Evolutionary conservation across 2,797 vertebrate genomes (phyloP), one percentile per base, ranked within the genome.

Genomic region (Gila robusta): DNA sequence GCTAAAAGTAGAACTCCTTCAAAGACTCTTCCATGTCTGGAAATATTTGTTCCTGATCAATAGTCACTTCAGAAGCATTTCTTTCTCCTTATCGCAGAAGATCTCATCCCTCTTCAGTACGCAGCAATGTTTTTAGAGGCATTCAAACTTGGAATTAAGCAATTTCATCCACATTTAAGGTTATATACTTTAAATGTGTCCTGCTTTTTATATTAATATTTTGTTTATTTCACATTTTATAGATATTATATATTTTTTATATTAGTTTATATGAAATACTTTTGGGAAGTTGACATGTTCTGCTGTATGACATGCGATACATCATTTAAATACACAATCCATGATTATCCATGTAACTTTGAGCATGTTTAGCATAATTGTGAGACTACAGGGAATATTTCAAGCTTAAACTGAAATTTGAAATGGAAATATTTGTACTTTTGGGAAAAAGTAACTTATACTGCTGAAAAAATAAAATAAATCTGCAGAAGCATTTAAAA

Each of bases 21-120:
- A 83, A 26, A 71, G 4, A 64, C 77, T 69, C 3, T 79, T 78
- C 78, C 70, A 35, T 26, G 70, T 37, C 56, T 86, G 52, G 49
- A 79, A 79, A 49, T 69, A 69, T 83, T 70, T 83, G 67, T 80
- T 86, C 76, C 62, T 64, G 69, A 80, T 76, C 39, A 41, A 67
- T 78, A 86, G 44, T 67, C 7, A 73, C 23, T 35, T 52, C 26
- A n/a, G 19, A 77, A 66, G n/a, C 10, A 28, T 79, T 79, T 79
- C 59, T 47, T 66, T 79, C 78, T 66, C 26, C n/a, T 32, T 47
- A 5, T 81, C 12, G 21, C 26, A 37, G 11, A 70, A 39, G 62
- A 64, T 52, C 32, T 81, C 41, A 70, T 54, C 32, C 54, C 23
- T 70, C 12, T 39, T 81, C 44, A 70, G 14, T n/a, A 17, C 1